Evolutionary conservation across 2,888 invertebrate genomes (phyloP).

Genomic region (Platypus cylindrus): DNA sequence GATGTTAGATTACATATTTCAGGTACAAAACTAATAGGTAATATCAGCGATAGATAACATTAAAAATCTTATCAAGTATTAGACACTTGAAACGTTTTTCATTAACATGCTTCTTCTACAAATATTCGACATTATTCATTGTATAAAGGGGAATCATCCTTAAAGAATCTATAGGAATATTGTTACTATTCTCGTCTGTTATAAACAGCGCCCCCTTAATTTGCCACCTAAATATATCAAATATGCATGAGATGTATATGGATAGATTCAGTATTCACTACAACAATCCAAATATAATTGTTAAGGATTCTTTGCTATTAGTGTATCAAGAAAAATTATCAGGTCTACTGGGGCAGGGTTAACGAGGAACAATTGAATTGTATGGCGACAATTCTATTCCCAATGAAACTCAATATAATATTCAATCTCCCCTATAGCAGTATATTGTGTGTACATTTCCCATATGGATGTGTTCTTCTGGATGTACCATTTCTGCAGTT

Average conservation of each 20-base stretch:
- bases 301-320: neutral
- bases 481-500: conserved; percentile 18
- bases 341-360: conserved; percentile 33
- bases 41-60: too few relatives aligned
- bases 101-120: too few relatives aligned
- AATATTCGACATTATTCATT: too few relatives aligned
- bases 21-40: too few relatives aligned
- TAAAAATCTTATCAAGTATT: too few relatives aligned
- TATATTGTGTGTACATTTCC: conserved; percentile 31
- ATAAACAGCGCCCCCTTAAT: conserved; percentile 29
- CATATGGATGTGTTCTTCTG: conserved; percentile 31
- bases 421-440: conserved; percentile 26
- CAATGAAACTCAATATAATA: conserved; percentile 32
- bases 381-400: conserved; percentile 30
- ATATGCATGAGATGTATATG: conserved; percentile 35
- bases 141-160: too few relatives aligned
- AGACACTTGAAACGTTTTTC: too few relatives aligned
- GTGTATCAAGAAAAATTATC: conserved; percentile 4
- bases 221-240: conserved; percentile 37
- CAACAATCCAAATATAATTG: conserved; percentile 19
- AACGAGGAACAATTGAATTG: conserved; percentile 37
- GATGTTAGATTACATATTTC: too few relatives aligned
- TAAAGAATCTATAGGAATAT: too few relatives aligned
- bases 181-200: too few relatives aligned
- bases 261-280: conserved; percentile 29